Base-by-base conservation (phyloP, 2,888 invertebrate species). In the Endomychus coccineus region DNA sequence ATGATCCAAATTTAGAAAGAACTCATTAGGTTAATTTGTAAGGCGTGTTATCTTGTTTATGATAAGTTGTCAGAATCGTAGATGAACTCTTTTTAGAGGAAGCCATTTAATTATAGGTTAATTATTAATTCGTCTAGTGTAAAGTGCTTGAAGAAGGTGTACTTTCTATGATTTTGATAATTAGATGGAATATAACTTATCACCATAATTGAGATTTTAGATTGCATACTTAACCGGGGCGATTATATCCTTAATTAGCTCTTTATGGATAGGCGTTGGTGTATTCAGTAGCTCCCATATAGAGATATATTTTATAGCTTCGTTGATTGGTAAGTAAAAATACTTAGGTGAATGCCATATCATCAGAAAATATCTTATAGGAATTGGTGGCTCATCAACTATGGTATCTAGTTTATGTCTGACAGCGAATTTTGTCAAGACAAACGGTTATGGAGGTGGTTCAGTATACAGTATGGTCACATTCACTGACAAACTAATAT, bases 381-480 rank as follows among this genome's bases (percentile, higher is more conserved):
- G 94, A 39, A 75, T 82, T 22, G 86, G 87, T 16, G 83, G 87
- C 58, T 84, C 91, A 0, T 80, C 87, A 19, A 83, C 92, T 32
- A 76, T 92, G 57, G 84, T 95, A 2, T 86, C 89, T 24, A 88
- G 91, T 54, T 70, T 95, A 27, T 85, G 89, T 45, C 75, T 92
- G 42, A 91, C 91, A 0, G 87, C 92, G 1, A 87, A 92, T 64
- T 72, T 92, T 51, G 92, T 94, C 47, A 90, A 88, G 23, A 73
- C 78, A 2, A 84, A 90, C 64, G 82, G 84, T 1, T 83, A 87
- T 55, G 86, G 83, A 55, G 86, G 91, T 33, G 94, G 90, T 2
- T 83, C 89, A 48, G 86, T 95, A 25, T 95, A 91, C 64, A 92
- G 94, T 16, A 79, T 86, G 21, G 92, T 95, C 64, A 92, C 92